Conservation (phyloP, 2,888 invertebrate species). For the Tholera decimalis region DNA sequence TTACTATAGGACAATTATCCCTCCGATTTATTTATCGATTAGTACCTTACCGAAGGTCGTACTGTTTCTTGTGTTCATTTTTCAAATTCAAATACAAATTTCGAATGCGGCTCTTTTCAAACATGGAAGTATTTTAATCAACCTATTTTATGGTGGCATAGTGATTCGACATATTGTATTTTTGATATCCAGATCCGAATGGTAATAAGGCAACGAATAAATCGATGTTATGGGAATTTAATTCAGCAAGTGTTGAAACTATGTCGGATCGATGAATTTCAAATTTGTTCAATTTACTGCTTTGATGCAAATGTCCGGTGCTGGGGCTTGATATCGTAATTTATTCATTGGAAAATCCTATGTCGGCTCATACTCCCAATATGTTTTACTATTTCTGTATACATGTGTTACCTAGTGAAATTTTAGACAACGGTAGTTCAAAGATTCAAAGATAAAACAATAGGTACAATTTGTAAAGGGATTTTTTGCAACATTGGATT, state of each 20-base stretch:
- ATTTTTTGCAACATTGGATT: neutral
- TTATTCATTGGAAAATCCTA: conserved; percentile 83
- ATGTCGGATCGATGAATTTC: conserved; percentile 78
- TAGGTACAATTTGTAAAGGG: neutral
- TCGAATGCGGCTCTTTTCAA: neutral
- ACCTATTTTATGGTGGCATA: conserved; percentile 16
- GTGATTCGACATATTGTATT: conserved; percentile 49
- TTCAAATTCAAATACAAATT: conserved; percentile 31
- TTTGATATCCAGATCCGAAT: conserved; percentile 57
- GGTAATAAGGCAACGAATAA: conserved; percentile 54
- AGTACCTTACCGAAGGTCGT: conserved; percentile 5
- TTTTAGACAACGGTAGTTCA: conserved; percentile 4
- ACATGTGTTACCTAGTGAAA: conserved; percentile 35
- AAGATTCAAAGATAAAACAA: conserved; percentile 21
- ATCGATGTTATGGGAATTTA: conserved; percentile 60
- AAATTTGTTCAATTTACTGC: conserved; percentile 82
- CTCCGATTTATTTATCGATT: conserved; percentile 52
- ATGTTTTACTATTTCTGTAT: conserved; percentile 45
- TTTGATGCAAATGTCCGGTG: conserved; percentile 75
- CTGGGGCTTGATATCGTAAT: conserved; percentile 68
- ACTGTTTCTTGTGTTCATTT: conserved; percentile 2
- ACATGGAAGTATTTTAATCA: conserved; percentile 21
- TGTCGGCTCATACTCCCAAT: conserved; percentile 59
- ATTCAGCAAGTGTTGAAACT: conserved; percentile 66
- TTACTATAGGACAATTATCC: conserved; percentile 52